Evolutionary conservation across 2,113 vertebrate species (phyloP).

Genomic region (Opisthocomus hoazin): DNA sequence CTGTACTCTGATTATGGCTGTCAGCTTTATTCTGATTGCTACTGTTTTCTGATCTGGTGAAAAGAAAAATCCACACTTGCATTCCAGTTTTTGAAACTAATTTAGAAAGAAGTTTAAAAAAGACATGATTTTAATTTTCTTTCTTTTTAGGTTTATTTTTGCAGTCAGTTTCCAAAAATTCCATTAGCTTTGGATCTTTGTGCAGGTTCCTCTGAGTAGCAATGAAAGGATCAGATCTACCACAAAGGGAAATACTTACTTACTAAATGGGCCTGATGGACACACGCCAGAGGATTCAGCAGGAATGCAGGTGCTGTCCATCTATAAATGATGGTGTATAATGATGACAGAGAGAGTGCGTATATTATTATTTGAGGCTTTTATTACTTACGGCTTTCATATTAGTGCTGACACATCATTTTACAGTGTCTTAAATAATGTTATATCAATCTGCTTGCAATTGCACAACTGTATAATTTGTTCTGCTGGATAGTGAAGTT

Average conservation of each 20-base stretch:
- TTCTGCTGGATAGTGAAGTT: background rate
- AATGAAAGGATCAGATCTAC: background rate
- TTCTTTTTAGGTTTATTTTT: background rate
- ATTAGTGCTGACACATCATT: conserved; percentile 13
- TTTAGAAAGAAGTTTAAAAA: background rate
- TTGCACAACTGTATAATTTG: background rate
- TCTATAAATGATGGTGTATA: background rate
- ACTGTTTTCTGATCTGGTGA: background rate
- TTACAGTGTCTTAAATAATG: background rate
- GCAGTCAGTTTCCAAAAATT: background rate
- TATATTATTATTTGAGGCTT: background rate
- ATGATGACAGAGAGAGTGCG: background rate
- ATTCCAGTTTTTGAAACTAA: background rate
- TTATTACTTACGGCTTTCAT: conserved; percentile 14
- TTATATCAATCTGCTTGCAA: background rate
- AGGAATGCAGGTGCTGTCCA: background rate
- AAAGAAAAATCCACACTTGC: background rate
- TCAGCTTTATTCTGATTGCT: background rate
- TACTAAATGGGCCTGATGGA: conserved; percentile 47
- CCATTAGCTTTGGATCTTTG: background rate
- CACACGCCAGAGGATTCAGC: conserved; percentile 5
- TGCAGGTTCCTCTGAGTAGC: conserved; percentile 17
- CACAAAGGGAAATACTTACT: background rate
- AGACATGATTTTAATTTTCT: background rate
- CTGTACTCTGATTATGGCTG: background rate